These are phyloP conservation scores for Poeciliopsis gracilis DNA, from an alignment of 2,797 vertebrate species.

Conservation along the genomic window DNA sequence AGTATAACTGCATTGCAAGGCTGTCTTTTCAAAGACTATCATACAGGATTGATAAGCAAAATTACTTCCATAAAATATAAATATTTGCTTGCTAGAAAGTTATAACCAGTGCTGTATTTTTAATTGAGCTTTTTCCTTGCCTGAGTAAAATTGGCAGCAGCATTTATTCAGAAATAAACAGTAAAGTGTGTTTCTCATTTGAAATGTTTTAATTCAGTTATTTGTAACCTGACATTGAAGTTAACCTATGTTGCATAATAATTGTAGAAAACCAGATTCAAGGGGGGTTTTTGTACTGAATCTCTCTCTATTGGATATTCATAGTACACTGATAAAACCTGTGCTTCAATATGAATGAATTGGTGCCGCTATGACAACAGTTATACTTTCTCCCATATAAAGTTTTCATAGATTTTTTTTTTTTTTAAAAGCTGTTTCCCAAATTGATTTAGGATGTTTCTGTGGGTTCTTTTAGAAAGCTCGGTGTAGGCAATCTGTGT, in stretches of 20 bases:
- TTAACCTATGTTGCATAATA: not conserved
- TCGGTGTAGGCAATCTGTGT: not conserved
- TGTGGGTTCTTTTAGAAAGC: not conserved
- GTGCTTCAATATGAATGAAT: conserved; percentile 21
- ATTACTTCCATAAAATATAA: not conserved
- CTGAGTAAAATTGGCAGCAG: not conserved
- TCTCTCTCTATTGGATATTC: not conserved
- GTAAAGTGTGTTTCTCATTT: not conserved
- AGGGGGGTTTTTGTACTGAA: not conserved
- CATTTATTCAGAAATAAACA: not conserved
- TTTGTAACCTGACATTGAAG: not conserved
- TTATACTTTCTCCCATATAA: conserved; percentile 14
- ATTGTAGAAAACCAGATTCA: not conserved
- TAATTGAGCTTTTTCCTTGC: not conserved
- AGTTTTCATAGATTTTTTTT: not conserved
- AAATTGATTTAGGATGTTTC: not conserved
- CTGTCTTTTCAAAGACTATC: not conserved
- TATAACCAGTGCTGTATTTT: not conserved
- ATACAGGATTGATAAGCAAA: not conserved
- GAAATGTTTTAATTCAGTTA: not conserved
- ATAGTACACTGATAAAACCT: conserved; percentile 44
- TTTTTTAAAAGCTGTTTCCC: not conserved
- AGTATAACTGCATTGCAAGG: not conserved
- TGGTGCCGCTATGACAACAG: conserved; percentile 27
- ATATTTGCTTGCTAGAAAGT: not conserved